Percentiles rank a stretch among this genome's conserved stretches.
Conservation (phyloP, 1,140 invertebrate species). For the Helicoverpa armigera region DNA sequence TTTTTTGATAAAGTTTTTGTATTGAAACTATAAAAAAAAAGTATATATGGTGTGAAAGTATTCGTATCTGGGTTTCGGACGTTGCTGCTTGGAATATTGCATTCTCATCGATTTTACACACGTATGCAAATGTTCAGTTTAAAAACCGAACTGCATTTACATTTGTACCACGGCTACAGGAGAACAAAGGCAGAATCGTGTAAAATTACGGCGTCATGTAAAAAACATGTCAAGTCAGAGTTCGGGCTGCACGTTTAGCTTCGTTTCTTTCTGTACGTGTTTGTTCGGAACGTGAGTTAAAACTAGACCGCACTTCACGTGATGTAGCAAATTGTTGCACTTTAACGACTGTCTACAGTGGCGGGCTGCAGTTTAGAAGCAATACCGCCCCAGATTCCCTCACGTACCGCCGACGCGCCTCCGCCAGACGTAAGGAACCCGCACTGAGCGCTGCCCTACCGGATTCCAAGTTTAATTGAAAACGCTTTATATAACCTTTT, state of each 20-base stretch:
- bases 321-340: constrained; percentile 72
- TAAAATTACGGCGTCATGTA: constrained; percentile 14
- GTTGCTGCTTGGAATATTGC: neutral
- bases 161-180: neutral
- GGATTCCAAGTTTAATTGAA: constrained; percentile 82
- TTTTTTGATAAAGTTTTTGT: too few relatives aligned
- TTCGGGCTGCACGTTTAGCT: constrained; percentile 5
- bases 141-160: neutral
- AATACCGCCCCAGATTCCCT: constrained; percentile 70
- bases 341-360: constrained; percentile 68
- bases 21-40: neutral
- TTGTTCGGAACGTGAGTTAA: constrained; percentile 47
- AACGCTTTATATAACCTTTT: constrained; percentile 77
- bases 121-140: neutral
- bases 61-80: neutral
- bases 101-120: constrained; percentile 2
- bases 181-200: neutral
- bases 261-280: constrained; percentile 44
- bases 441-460: constrained; percentile 65
- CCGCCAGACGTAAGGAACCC: constrained; percentile 65
- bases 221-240: constrained; percentile 23
- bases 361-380: constrained; percentile 66
- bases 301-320: constrained; percentile 57
- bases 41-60: neutral
- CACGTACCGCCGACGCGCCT: constrained; percentile 59